Evolutionary conservation across 2,113 vertebrate genomes (phyloP), one percentile per base, ranked within the genome.

Genomic region (Acrocephalus arundinaceus): DNA sequence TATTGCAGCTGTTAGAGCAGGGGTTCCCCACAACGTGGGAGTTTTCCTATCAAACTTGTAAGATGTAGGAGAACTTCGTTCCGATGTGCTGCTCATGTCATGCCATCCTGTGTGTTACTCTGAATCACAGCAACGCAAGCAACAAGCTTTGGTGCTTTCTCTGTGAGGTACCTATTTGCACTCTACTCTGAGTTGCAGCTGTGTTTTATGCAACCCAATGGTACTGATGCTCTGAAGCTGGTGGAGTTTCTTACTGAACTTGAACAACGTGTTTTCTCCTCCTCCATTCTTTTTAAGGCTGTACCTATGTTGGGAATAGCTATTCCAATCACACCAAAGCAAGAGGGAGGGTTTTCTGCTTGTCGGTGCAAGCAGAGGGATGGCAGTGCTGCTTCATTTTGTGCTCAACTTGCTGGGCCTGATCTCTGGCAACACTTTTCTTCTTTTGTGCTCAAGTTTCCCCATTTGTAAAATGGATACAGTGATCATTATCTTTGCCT

Each of bases 401-500:
- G 65, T 70, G 92, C 89, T 86, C 68, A 75, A 71, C 91, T 95
- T 83, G 74, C 78, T 80, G 23, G 21, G 57, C 96, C 66, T 94
- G 85, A 90, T 89, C 73, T 92, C 88, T 37, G 86, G 92, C 76
- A 95, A 79, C 35, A 16, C 70, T 94, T 89, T 95, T 70, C 57
- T 71, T 54, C 73, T 90, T 89, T 91, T 76, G 81, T 67, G 75
- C 87, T 84, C 24, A 67, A 73, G 68, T 79, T 89, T 96, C 87
- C 68, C 85, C 49, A 39, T 84, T 94, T 89, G 41, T 91, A 79
- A 95, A 96, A 75, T 54, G 67, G 81, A 78, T 77, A 81, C n/a
- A 52, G 57, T 14, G 94, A 96, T 95, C 79, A 58, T 92, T 95
- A 96, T 96, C 96, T 96, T 67, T 96, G 93, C 91, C 97, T 94